Base-by-base conservation (phyloP, 2,113 vertebrate species). In the Setophaga petechia region DNA sequence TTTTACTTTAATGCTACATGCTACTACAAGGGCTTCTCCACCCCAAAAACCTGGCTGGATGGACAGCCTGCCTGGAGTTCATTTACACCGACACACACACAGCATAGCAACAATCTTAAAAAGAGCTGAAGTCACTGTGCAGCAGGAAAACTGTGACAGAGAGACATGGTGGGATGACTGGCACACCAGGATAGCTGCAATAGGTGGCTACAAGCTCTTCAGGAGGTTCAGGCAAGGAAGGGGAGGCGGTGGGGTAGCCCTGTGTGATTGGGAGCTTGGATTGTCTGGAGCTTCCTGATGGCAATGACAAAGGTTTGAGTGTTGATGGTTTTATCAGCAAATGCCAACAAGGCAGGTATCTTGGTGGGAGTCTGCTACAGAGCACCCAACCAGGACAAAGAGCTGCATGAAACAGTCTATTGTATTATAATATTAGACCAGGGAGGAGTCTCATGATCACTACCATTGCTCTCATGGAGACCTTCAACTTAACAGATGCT, bases 361-460 rank as follows among this genome's bases (percentile, higher is more conserved):
- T 43, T 67, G 31, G 21, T 51, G 37, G 43, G 31, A 67, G 11
- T 37, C 44, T 77, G 44, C 46, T 27, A 27, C 37, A 66, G 19
- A n/a, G 30, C 7, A 9, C 22, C 37, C 54, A 22, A 27, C 5
- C 63, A 87, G 39, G 18, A 46, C 10, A 35, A 30, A 71, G 37
- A 35, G 37, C 27, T 61, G 33, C 63, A 33, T 52, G 7, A 61
- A 68, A 69, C 33, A 61, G 18, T 52, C 14, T 68, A 8, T 31
- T 43, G 4, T 7, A 23, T 9, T 41, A 16, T 17, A 59, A 31
- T 14, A 13, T 16, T 28, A 68, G 25, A 67, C 31, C 5, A 52
- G 15, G 22, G 14, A 69, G 37, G 61, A 51, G 33, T 68, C 33
- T 44, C 15, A 11, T 6, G 33, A 52, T 28, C 0, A 0, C 33